Conservation (phyloP, 2,888 invertebrate species). For the Xestoiulus laeticollis region DNA sequence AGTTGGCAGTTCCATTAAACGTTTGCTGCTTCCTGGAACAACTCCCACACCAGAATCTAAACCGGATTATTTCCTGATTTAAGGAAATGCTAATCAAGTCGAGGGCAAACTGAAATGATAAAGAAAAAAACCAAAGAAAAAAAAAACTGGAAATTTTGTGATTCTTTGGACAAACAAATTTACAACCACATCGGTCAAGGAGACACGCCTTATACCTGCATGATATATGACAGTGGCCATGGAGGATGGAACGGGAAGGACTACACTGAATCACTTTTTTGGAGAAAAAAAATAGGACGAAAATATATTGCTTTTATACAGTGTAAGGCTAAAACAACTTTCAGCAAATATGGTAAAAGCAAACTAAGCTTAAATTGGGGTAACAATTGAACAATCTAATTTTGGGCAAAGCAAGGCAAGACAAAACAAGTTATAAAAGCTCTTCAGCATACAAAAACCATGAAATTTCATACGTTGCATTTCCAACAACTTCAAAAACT, state of each 20-base stretch:
- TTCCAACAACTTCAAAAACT: no score
- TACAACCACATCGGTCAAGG: background rate
- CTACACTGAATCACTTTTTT: background rate
- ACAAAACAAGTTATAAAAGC: no score
- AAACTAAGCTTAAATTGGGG: background rate
- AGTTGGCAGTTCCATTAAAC: background rate
- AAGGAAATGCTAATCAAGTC: background rate
- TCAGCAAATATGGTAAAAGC: background rate
- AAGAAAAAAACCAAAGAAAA: background rate
- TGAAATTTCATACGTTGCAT: no score
- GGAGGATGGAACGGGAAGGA: slow-evolving; percentile 1
- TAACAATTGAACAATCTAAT: background rate
- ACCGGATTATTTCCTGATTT: background rate
- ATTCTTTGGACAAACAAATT: slow-evolving; percentile 8
- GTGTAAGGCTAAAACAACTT: background rate
- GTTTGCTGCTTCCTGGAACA: background rate
- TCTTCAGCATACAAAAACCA: background rate
- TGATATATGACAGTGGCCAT: slow-evolving; percentile 12
- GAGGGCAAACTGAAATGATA: background rate
- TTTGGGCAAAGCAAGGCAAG: background rate
- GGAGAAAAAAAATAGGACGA: background rate
- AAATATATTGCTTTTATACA: background rate
- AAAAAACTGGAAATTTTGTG: background rate
- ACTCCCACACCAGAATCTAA: background rate
- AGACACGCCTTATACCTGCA: background rate